Base-by-base conservation (phyloP, 2,888 invertebrate species). In the Tipula confusa region DNA sequence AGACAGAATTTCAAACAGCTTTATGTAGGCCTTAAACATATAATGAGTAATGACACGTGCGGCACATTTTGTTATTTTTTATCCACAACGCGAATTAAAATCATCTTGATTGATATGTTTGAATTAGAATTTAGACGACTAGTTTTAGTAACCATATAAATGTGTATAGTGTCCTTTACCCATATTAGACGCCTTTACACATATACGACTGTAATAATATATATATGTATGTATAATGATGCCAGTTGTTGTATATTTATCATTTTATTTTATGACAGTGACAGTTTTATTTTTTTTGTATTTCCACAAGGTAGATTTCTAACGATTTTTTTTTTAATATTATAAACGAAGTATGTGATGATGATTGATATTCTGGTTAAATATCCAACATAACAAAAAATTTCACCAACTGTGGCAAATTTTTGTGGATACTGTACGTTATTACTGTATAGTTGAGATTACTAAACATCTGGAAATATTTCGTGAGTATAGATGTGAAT, bases 241-340 rank as follows among this genome's bases (percentile, higher is more conserved):
- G 24, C 9, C 64, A 43, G 64, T 24, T 64, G 24, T 3, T 43
- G 43, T 43, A 43, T 64, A 64, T 64, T 64, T 64, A 64, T 64
- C 64, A 64, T 64, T 64, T 64, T 24, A 64, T 64, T 64, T 64
- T 64, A 64, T 64, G 64, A 64, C 64, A 64, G 64, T 64, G 64
- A 64, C 64, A 64, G 64, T 64, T 64, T 64, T 64, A 3, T 64
- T 64, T 64, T 64, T 24, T 64, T 2, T 64, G 18, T 24, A 64
- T 64, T 64, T 64, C 64, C 64, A 64, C 64, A 24, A 64, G 64
- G 64, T 64, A 64, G 24, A 64, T 64, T 64, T 64, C 24, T 64
- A 64, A 64, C 24, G 24, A 24, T 64, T 64, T 24, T 64, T 64
- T 24, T 64, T n/a, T n/a, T n/a, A 33, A 64, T 9, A 43, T n/a